Conservation (phyloP, 1,140 invertebrate species). For the Penaeus vannamei region DNA sequence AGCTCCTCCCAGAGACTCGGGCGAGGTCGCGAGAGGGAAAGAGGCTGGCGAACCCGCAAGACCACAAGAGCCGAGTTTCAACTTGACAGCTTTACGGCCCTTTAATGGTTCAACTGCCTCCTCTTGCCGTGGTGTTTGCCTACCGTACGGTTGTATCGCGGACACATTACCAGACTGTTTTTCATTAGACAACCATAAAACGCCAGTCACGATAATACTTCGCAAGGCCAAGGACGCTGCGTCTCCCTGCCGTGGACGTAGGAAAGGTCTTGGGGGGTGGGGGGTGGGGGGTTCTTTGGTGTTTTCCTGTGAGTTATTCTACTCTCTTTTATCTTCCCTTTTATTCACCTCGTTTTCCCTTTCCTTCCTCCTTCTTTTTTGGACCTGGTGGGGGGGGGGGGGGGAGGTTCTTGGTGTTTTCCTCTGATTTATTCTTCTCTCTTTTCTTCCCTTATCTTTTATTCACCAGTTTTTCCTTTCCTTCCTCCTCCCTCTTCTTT, state of each 20-base stretch:
- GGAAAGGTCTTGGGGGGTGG: not conserved
- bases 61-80: conserved; percentile 3
- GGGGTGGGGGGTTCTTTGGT: not conserved
- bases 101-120: conserved; percentile 56
- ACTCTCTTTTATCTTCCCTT: not conserved
- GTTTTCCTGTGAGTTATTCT: too few species aligned
- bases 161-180: conserved; percentile 45
- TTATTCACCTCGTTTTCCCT: too few species aligned
- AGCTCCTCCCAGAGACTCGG: not conserved
- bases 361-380: not conserved
- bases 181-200: conserved; percentile 58
- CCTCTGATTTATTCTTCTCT: not conserved
- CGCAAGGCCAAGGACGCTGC: too few species aligned
- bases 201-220: conserved; percentile 52
- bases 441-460: too few species aligned
- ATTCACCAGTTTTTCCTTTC: not conserved
- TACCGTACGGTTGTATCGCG: conserved; percentile 41
- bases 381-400: not conserved
- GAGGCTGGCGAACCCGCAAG: not conserved
- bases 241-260: not conserved
- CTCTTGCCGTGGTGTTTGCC: conserved; percentile 49
- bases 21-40: too few species aligned
- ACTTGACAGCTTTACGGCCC: conserved; percentile 59
- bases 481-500: not conserved
- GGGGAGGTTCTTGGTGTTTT: not conserved